Base-by-base conservation (phyloP, 2,797 vertebrate genomes). In the Amphiprion clarkii region DNA sequence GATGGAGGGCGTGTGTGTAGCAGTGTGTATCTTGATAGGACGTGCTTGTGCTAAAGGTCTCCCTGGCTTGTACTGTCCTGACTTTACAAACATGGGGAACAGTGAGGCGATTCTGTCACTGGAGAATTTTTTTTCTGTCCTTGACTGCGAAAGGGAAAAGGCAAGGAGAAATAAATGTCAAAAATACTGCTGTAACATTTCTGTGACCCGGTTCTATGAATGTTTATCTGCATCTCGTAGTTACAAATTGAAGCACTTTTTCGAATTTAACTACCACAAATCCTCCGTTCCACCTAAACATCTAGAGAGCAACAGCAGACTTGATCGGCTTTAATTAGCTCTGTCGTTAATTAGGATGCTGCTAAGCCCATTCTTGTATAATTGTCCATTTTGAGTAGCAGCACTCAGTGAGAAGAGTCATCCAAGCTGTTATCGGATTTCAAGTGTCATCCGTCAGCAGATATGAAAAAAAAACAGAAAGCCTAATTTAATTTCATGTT, bases 291-390 rank as follows among this genome's bases (percentile, higher is more conserved):
- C 42, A 33, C 29, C 33, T 25, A 21, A 68, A 36, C 39, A 42
- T 53, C 17, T 39, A 19, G 11, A 44, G n/a, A 13, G 36, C 10
- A 36, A 29, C 0, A 0, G 40, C 36, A 56, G 53, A 29, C 56
- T 63, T 51, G 25, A 61, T 71, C 14, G 2, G 52, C 65, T 78
- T 72, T 69, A 64, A 78, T 79, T 63, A 74, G 65, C 76, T 67
- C 29, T 0, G 31, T 40, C 17, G 12, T 57, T 74, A 76, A 85
- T 85, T 73, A 71, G 59, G 5, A 73, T 9, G 61, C 44, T 55
- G 16, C 3, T 7, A 23, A 69, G 66, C 44, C 53, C 52, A 2
- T 64, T 60, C 58, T 53, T 10, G 39, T 48, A 46, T 55, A 53
- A 64, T 66, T 53, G 53, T 71, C 9, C 56, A 61, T 54, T 81